Base-by-base conservation (phyloP, 2,113 vertebrate genomes). In the Mesoclemmys tuberculata region DNA sequence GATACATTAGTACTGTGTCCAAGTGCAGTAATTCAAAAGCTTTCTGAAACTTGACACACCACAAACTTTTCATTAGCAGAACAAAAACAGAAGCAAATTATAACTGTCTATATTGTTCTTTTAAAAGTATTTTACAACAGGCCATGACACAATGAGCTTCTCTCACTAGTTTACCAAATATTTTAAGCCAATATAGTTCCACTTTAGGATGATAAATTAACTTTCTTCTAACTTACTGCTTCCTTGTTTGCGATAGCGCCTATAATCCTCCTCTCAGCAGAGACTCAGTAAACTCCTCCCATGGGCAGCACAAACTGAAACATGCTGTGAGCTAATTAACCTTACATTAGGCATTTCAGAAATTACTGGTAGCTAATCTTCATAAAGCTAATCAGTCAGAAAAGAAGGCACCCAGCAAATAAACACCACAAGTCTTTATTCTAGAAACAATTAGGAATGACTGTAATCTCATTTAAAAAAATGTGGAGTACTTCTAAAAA, bases 361-460 rank as follows among this genome's bases (percentile, higher is more conserved):
- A 96, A 91, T 83, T 93, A 95, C 94, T 96, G 93, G 95, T 88
- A 86, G 89, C 97, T 97, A 92, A 90, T 96, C 77, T 96, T 95
- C 88, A 91, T 94, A 74, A 90, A 95, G 92, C 88, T 97, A 97
- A 98, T 97, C 96, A 97, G 94, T 90, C 90, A 89, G 87, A 68
- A 95, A 96, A 96, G 96, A 94, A 97, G 87, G 44, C 81, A 56
- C 41, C 81, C 68, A 91, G 94, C 82, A 96, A 94, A 96, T 94
- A 98, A 98, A 98, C 95, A 96, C 82, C 93, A 96, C 90, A 38
- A 89, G 54, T 68, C 87, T 96, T 92, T 88, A 88, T 94, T 46
- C 91, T 96, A 94, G 93, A 96, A 97, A 97, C 95, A 97, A 95
- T 98, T 98, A 97, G 71, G 81, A 93, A 38, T 35, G 83, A 94